These are phyloP conservation scores for Silurus aristotelis DNA, from an alignment of 2,797 vertebrate genomes.

Conservation along the genomic window DNA sequence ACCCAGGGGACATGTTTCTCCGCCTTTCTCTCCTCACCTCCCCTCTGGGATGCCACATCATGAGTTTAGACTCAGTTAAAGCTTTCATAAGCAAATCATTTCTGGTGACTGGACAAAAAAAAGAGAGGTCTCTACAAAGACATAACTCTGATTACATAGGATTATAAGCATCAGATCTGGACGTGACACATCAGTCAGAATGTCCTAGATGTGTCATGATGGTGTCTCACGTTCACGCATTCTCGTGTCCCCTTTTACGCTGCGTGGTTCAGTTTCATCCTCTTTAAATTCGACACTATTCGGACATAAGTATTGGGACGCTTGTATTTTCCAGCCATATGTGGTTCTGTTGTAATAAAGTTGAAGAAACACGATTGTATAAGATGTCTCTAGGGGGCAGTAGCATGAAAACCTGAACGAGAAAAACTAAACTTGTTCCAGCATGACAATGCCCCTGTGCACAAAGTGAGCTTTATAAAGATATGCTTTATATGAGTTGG, in stretches of 20 bases:
- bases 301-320: too few species aligned
- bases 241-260: background rate
- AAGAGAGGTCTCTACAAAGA: too few species aligned
- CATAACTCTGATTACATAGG: background rate
- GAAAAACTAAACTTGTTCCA: too few species aligned
- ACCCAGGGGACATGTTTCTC: background rate
- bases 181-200: conserved; percentile 4
- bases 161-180: background rate
- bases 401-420: too few species aligned
- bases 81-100: conserved; percentile 1
- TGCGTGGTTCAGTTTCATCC: background rate
- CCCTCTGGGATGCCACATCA: background rate
- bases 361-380: too few species aligned
- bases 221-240: background rate
- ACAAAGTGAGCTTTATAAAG: too few species aligned
- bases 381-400: too few species aligned
- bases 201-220: conserved; percentile 30
- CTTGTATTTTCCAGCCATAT: too few species aligned
- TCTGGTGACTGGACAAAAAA: background rate
- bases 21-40: background rate
- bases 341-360: too few species aligned
- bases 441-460: too few species aligned
- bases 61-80: background rate
- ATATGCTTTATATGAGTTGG: too few species aligned
- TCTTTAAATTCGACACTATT: too few species aligned